Percentiles rank a stretch among this genome's conserved stretches.
Evolutionary conservation across 2,888 invertebrate species (phyloP).

Genomic region (Drosophila hawaiiensis): DNA sequence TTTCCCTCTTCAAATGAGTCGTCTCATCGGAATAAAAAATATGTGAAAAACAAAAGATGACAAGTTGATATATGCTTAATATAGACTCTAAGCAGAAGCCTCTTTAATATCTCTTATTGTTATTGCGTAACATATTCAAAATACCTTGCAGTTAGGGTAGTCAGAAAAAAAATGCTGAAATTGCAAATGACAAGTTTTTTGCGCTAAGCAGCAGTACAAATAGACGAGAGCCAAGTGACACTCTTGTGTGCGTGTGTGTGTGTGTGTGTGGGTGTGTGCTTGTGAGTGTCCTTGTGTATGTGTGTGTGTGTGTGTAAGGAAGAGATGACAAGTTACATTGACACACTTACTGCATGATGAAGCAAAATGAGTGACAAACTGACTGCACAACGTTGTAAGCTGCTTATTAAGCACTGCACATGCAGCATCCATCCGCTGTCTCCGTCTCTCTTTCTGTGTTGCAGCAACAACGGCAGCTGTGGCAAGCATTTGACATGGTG

Average conservation of each 20-base stretch:
- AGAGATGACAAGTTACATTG: conserved; percentile 67
- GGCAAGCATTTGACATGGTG: conserved; percentile 46
- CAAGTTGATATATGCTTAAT: background rate
- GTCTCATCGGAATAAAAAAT: background rate
- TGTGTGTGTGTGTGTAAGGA: conserved; percentile 1
- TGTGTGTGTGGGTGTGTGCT: background rate
- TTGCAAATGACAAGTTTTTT: conserved; percentile 80
- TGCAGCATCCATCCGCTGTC: conserved; percentile 14
- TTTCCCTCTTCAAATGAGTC: background rate
- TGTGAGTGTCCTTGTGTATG: background rate
- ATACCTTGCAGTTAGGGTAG: conserved; percentile 17
- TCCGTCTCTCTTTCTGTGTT: background rate
- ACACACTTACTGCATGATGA: conserved; percentile 81
- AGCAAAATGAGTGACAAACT: conserved; percentile 81
- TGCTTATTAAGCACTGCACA: conserved; percentile 72
- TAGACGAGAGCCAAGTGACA: conserved; percentile 32
- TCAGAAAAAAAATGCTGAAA: conserved; percentile 66
- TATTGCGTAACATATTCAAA: background rate
- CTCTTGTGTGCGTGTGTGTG: background rate
- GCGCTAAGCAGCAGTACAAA: conserved; percentile 73
- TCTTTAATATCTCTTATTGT: too few relatives aligned
- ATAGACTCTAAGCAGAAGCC: background rate
- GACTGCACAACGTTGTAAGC: conserved; percentile 75
- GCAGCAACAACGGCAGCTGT: conserved; percentile 19
- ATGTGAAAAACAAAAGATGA: background rate